Evolutionary conservation across 2,888 invertebrate species (phyloP).

Genomic region (Dascillus cervinus): DNA sequence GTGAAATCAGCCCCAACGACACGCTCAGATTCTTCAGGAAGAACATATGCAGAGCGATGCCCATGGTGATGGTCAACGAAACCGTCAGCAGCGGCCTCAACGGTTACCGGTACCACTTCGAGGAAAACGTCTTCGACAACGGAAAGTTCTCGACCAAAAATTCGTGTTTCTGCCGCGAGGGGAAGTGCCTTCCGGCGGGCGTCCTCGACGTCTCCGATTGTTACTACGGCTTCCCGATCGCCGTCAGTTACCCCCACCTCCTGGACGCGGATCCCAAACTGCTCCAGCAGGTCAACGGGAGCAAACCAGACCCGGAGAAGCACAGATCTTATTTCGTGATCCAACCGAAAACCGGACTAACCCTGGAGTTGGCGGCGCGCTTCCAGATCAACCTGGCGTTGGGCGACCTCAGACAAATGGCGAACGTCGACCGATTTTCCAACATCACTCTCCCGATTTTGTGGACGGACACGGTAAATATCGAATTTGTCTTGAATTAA

Average conservation of each 20-base stretch:
- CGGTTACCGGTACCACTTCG: conserved; percentile 69
- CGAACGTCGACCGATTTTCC: conserved; percentile 58
- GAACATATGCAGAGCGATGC: conserved; percentile 76
- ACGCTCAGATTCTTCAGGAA: conserved; percentile 71
- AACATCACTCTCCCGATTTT: conserved; percentile 70
- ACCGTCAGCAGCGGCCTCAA: conserved; percentile 53
- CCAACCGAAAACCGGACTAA: conserved; percentile 74
- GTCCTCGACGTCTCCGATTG: conserved; percentile 78
- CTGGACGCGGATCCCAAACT: conserved; percentile 62
- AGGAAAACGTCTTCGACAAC: conserved; percentile 70
- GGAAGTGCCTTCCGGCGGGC: conserved; percentile 64
- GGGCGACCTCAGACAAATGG: conserved; percentile 58
- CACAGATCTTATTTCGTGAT: conserved; percentile 69
- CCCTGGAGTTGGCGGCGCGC: conserved; percentile 68
- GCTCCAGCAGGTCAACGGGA: conserved; percentile 54
- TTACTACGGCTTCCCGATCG: conserved; percentile 86
- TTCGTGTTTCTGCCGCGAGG: conserved; percentile 71
- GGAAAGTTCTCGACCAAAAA: conserved; percentile 64
- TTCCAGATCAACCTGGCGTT: conserved; percentile 85
- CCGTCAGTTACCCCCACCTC: conserved; percentile 83
- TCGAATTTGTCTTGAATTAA: too few relatives aligned
- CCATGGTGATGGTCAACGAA: conserved; percentile 60
- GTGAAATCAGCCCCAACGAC: conserved; percentile 61
- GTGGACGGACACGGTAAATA: conserved; percentile 90
- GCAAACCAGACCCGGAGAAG: conserved; percentile 51